Evolutionary conservation across 2,113 vertebrate genomes (phyloP).

Genomic region (Bothrops jararaca): DNA sequence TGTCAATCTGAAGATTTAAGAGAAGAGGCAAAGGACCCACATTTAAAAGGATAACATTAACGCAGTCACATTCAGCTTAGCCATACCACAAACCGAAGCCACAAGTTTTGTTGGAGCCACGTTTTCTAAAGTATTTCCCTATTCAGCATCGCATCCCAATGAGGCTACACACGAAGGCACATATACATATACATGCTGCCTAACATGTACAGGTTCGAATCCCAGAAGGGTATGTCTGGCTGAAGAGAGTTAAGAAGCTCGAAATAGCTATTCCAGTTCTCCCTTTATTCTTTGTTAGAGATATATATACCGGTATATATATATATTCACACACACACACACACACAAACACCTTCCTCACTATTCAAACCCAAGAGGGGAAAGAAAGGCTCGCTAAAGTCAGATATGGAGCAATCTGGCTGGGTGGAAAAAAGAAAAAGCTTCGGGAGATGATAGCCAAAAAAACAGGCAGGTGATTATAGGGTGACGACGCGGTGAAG

Average conservation of each 20-base stretch:
- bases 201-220: too few species aligned
- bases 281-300: too few species aligned
- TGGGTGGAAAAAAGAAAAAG: background rate
- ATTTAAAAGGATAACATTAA: background rate
- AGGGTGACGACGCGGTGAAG: background rate
- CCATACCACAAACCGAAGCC: background rate
- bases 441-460: background rate
- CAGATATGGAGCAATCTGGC: too few species aligned
- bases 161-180: too few species aligned
- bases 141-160: background rate
- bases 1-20: background rate
- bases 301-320: fast-evolving
- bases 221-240: too few species aligned
- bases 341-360: background rate
- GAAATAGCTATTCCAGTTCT: too few species aligned
- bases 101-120: background rate
- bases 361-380: background rate
- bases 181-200: too few species aligned
- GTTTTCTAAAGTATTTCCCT: background rate
- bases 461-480: background rate
- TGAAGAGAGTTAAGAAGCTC: too few species aligned
- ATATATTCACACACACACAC: fast-evolving
- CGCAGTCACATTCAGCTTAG: background rate
- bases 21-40: background rate
- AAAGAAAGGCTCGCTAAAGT: background rate